A percentile compares a stretch with the other conserved stretches of the same genome.
Conservation (phyloP, 2,113 vertebrate species). For the Psephotus haematonotus region DNA sequence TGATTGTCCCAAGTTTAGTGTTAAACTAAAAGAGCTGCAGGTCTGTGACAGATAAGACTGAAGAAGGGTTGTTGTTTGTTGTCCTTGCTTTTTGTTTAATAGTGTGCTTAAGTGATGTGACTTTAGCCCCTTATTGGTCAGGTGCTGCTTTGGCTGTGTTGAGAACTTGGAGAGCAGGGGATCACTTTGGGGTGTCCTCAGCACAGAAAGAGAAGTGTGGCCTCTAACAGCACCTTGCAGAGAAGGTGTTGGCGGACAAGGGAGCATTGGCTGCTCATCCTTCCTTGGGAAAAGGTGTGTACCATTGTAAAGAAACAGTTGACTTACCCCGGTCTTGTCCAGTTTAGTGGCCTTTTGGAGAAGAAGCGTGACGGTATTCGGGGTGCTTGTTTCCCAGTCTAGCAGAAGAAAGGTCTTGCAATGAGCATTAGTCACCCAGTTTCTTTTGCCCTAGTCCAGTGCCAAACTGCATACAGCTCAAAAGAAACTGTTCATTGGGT, state of each 20-base stretch:
- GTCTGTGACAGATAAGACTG: background rate
- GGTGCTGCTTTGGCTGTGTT: background rate
- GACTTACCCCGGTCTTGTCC: background rate
- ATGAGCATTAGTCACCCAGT: background rate
- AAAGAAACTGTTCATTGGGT: background rate
- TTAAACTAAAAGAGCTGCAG: background rate
- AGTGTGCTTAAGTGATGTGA: background rate
- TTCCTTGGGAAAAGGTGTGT: background rate
- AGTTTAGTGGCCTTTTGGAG: background rate
- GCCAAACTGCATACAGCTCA: background rate
- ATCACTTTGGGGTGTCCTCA: background rate
- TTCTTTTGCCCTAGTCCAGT: background rate
- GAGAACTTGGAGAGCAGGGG: background rate
- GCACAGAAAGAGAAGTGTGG: background rate
- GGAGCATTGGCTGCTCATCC: background rate
- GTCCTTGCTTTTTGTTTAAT: background rate
- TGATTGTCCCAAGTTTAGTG: background rate
- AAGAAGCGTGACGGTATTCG: background rate
- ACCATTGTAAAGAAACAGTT: fast-evolving
- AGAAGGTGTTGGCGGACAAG: background rate
- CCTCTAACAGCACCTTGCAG: background rate
- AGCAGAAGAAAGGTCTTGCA: background rate
- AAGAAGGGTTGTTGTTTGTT: background rate
- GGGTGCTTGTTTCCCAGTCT: background rate
- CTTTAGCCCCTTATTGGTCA: background rate